These are phyloP conservation scores for Lytechinus variegatus DNA, from an alignment of 35 echinoderm and acorn worm genomes.

Conservation along the genomic window DNA sequence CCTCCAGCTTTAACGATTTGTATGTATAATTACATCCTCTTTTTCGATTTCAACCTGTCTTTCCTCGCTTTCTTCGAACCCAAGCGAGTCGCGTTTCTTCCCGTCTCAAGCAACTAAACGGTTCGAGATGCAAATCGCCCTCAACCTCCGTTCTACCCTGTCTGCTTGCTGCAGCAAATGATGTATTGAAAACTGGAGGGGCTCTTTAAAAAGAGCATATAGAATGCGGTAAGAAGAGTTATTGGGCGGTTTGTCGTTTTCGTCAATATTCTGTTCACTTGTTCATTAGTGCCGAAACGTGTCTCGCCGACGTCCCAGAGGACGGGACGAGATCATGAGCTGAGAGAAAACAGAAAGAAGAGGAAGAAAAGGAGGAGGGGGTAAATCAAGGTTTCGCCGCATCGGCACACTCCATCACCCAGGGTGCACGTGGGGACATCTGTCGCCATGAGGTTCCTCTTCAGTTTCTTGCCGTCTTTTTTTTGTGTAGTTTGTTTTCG, in stretches of 20 bases:
- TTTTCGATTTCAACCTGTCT: background rate
- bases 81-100: background rate
- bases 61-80: background rate
- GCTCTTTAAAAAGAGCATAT: background rate
- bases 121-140: background rate
- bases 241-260: background rate
- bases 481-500: background rate
- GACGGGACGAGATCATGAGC: background rate
- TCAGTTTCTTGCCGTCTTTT: background rate
- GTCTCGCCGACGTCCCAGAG: background rate
- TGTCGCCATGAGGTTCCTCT: background rate
- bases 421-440: background rate
- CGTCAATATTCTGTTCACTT: conserved; percentile 18
- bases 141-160: background rate
- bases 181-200: background rate
- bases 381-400: background rate
- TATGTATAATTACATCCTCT: background rate
- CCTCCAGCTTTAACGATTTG: background rate
- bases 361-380: background rate
- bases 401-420: background rate
- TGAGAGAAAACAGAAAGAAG: background rate
- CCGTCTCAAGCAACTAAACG: background rate
- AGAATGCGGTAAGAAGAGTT: conserved; percentile 11
- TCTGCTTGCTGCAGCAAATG: background rate
- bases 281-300: background rate